Evolutionary conservation across 2,888 invertebrate genomes (phyloP).

Genomic region (Drosophila antonietae): DNA sequence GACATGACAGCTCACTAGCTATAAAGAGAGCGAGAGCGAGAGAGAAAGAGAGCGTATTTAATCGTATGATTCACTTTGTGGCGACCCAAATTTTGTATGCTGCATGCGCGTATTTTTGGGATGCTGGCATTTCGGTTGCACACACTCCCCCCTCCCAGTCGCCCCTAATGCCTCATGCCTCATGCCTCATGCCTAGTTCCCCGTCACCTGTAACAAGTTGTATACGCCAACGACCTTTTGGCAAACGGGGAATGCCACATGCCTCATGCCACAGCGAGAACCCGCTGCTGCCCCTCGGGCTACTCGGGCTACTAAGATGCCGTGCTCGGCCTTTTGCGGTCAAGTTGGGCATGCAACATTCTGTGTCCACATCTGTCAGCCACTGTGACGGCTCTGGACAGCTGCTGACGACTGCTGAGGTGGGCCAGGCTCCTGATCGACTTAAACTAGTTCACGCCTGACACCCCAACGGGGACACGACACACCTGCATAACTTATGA

Average conservation of each 20-base stretch:
- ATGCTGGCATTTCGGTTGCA: conserved; percentile 68
- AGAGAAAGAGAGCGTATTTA: conserved; percentile 22
- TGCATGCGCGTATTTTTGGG: conserved; percentile 70
- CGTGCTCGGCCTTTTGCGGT: conserved; percentile 59
- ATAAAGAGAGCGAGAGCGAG: background rate
- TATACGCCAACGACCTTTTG: conserved; percentile 75
- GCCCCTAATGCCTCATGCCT: background rate
- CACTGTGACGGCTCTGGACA: conserved; percentile 24
- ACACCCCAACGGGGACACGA: conserved; percentile 33
- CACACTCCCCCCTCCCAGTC: conserved; percentile 6
- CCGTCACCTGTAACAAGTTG: conserved; percentile 39
- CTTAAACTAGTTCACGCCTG: conserved; percentile 72
- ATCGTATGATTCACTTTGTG: conserved; percentile 60
- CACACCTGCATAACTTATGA: conserved; percentile 51
- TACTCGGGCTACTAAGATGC: background rate
- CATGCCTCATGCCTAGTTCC: background rate
- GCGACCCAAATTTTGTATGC: conserved; percentile 65
- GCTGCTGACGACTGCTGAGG: conserved; percentile 12
- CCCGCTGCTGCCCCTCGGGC: conserved; percentile 16
- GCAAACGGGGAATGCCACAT: conserved; percentile 50
- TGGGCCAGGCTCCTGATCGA: conserved; percentile 68
- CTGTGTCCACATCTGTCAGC: conserved; percentile 29
- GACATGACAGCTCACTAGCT: conserved; percentile 56
- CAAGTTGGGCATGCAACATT: conserved; percentile 58
- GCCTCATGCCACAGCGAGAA: conserved; percentile 33